A percentile compares a stretch with the other conserved stretches of the same genome.
These are phyloP conservation scores for Marronus borbonicus DNA, from an alignment of 2,888 invertebrate genomes.

Conservation along the genomic window DNA sequence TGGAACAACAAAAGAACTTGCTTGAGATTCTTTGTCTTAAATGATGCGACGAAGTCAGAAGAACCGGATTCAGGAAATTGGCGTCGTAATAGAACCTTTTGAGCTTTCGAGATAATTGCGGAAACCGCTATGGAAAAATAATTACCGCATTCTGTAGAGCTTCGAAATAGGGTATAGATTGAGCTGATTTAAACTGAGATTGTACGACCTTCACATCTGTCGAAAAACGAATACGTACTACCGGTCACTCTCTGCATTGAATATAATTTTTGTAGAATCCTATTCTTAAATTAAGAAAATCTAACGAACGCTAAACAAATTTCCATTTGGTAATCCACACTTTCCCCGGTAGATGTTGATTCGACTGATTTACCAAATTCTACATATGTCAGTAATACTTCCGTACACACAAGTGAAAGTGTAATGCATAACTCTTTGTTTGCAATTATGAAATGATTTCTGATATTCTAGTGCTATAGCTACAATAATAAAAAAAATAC, in stretches of 20 bases:
- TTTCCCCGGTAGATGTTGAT: slow-evolving; percentile 37
- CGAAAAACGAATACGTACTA: no score
- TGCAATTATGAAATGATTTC: slow-evolving; percentile 40
- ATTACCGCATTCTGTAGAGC: slow-evolving; percentile 16
- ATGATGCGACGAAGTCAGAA: neutral
- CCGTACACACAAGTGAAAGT: slow-evolving; percentile 43
- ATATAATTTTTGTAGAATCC: no score
- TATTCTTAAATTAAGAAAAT: neutral
- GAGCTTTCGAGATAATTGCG: slow-evolving; percentile 46
- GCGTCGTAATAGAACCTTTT: slow-evolving; percentile 41
- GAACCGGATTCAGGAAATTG: slow-evolving; percentile 44
- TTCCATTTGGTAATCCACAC: slow-evolving; percentile 14
- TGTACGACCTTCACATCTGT: slow-evolving; percentile 53
- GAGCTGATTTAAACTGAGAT: slow-evolving; percentile 49
- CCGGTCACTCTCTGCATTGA: no score
- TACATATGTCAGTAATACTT: slow-evolving; percentile 24
- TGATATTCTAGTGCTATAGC: slow-evolving; percentile 1
- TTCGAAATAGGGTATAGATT: neutral
- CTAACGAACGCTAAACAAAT: slow-evolving; percentile 9
- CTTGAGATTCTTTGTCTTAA: slow-evolving; percentile 36
- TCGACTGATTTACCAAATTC: slow-evolving; percentile 42
- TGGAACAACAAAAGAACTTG: slow-evolving; percentile 72
- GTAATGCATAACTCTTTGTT: slow-evolving; percentile 31
- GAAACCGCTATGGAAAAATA: slow-evolving; percentile 28
- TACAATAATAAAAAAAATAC: slow-evolving; percentile 24